phyloP scores from a whole-genome alignment of 2,888 invertebrate species.

The Lasioglossum oenotherae region DNA sequence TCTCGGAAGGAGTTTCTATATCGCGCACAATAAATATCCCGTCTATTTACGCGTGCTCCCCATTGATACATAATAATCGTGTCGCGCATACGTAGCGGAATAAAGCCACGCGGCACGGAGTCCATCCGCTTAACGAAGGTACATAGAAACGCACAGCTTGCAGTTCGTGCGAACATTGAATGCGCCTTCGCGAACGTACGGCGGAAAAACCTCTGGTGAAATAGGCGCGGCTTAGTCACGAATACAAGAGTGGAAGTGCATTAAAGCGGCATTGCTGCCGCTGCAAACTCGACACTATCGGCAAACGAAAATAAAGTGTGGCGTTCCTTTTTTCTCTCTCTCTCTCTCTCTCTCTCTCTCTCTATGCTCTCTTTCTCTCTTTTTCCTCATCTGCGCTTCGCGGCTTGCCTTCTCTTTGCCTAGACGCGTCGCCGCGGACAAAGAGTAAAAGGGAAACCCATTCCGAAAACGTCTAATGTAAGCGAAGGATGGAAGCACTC shows the following conservation, averaged over 20 bases:
- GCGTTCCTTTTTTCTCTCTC: constrained; percentile 23
- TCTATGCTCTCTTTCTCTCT: not conserved
- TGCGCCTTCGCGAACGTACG: constrained; percentile 45
- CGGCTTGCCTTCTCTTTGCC: not conserved
- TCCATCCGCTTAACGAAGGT: constrained; percentile 56
- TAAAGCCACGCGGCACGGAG: constrained; percentile 31
- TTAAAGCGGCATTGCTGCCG: constrained; percentile 61
- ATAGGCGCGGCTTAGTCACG: constrained; percentile 58
- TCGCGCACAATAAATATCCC: constrained; percentile 12
- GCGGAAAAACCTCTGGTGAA: constrained; percentile 50
- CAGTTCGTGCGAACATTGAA: constrained; percentile 55
- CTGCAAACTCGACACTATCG: constrained; percentile 55
- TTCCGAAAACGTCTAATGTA: constrained; percentile 18
- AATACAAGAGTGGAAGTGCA: constrained; percentile 62
- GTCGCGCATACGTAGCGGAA: constrained; percentile 29
- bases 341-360: not conserved
- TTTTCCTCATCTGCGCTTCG: not conserved
- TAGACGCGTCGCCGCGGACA: not conserved
- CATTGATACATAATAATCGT: constrained; percentile 50
- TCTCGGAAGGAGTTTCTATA: constrained; percentile 11
- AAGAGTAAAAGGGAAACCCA: constrained; percentile 1
- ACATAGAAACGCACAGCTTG: constrained; percentile 57
- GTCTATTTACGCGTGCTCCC: constrained; percentile 7
- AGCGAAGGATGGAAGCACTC: not conserved
- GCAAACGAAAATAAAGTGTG: constrained; percentile 60